These are phyloP conservation scores for Clarias gariepinus DNA, from an alignment of 2,113 vertebrate genomes.

Conservation along the genomic window DNA sequence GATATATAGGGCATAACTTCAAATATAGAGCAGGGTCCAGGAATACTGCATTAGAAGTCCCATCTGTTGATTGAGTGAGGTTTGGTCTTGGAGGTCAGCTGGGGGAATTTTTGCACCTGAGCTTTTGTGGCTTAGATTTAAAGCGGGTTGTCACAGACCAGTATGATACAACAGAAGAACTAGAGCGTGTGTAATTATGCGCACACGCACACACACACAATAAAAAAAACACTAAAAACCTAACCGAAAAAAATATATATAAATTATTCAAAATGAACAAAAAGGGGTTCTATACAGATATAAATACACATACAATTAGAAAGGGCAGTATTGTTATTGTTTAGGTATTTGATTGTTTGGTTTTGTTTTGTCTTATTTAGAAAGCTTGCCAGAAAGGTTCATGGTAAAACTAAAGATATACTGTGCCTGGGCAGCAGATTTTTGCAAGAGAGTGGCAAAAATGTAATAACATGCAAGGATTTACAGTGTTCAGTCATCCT, in stretches of 20 bases:
- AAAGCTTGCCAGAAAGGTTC: neutral
- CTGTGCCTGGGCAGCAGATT: no score
- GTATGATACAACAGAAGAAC: slow-evolving; percentile 34
- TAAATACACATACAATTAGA: neutral
- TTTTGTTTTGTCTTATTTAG: neutral
- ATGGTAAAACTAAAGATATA: neutral
- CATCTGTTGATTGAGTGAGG: slow-evolving; percentile 44
- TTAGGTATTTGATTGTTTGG: neutral
- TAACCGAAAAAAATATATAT: neutral
- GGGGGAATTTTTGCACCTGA: slow-evolving; percentile 34
- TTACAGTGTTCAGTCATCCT: neutral
- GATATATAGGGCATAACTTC: slow-evolving; percentile 7
- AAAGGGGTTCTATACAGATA: neutral
- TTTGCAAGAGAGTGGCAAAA: neutral
- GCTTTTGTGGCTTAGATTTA: slow-evolving; percentile 38
- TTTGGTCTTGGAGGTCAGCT: slow-evolving; percentile 17
- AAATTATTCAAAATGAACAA: slow-evolving; percentile 1
- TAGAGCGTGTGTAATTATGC: slow-evolving; percentile 33
- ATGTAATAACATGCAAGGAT: neutral
- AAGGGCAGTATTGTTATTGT: neutral
- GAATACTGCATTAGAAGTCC: slow-evolving; percentile 2
- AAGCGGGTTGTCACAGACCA: slow-evolving; percentile 36
- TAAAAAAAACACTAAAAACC: neutral
- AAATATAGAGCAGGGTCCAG: neutral
- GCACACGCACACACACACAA: slow-evolving; percentile 33